Evolutionary conservation across 2,797 vertebrate species (phyloP).

Genomic region (Tapera naevia): DNA sequence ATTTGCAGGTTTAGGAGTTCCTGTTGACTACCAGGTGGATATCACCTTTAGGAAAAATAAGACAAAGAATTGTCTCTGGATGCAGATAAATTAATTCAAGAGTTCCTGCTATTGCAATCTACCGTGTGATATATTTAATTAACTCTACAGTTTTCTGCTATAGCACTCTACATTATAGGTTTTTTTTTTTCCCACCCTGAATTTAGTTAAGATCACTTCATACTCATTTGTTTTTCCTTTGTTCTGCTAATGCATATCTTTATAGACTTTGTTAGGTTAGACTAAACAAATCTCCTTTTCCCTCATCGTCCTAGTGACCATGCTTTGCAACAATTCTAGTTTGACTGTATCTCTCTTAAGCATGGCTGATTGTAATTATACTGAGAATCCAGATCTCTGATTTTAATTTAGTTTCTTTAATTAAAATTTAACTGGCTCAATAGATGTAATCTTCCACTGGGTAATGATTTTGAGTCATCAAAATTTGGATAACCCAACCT

Average conservation of each 20-base stretch:
- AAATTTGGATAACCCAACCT: background rate
- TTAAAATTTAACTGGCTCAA: conserved; percentile 13
- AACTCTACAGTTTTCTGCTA: background rate
- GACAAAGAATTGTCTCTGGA: background rate
- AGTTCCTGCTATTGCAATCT: background rate
- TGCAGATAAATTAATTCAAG: background rate
- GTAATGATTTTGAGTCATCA: background rate
- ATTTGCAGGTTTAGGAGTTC: background rate
- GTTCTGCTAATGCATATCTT: background rate
- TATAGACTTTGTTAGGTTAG: background rate
- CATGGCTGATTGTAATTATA: background rate
- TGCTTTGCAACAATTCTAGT: background rate
- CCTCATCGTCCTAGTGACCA: background rate
- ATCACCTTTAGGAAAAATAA: background rate
- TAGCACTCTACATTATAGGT: background rate
- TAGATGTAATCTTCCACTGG: background rate
- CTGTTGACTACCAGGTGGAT: background rate
- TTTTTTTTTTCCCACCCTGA: background rate
- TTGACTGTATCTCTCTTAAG: background rate
- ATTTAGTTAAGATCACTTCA: background rate
- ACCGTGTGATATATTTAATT: background rate
- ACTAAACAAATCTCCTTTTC: background rate
- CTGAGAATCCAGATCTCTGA: background rate
- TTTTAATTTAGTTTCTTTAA: conserved; percentile 38
- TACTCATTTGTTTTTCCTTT: background rate